Base-by-base conservation (phyloP, 2,797 vertebrate genomes). In the Xerus rutilus region DNA sequence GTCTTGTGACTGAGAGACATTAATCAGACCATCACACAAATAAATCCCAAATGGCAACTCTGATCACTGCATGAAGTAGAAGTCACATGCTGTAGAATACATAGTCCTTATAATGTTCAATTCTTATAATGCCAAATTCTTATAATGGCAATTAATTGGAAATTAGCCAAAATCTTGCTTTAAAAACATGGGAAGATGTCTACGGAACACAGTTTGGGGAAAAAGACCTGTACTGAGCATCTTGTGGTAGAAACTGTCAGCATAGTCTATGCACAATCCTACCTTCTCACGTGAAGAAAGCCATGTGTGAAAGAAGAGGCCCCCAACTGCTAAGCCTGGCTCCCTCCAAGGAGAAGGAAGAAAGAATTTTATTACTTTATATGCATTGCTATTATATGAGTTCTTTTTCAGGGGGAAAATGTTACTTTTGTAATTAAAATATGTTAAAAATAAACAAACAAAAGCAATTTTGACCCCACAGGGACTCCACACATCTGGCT, bases 391-490 rank as follows among this genome's bases (percentile, higher is more conserved):
- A 47, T 28, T 15, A 64, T 8, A 64, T 59, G 52, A 84, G 39
- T 86, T 96, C 64, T 73, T 91, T 62, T 67, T 5, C 35, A 79
- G 43, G 43, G 32, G 59, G 35, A 5, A 64, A 89, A 70, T 47
- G 72, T 32, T 79, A 45, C 14, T 87, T 90, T 77, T 49, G 4
- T 32, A 39, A 92, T 47, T 91, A 57, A 89, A 87, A 69, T n/a
- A 81, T 3, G 76, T 64, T 83, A 64, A 86, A 89, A 90, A 59
- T 28, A 82, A 79, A 54, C 23, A 32, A 23, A 69, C 7, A 59
- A 59, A 72, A 78, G 77, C 54, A 39, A 49, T 45, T 15, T 76
- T 86, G 74, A 78, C 20, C 83, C 23, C 59, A 62, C 23, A 59
- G 30, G 83, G 72, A 45, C 45, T 89, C 70, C 65, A 47, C 14